Conservation (phyloP, 2,888 invertebrate species). For the Mycalesis mineus region DNA sequence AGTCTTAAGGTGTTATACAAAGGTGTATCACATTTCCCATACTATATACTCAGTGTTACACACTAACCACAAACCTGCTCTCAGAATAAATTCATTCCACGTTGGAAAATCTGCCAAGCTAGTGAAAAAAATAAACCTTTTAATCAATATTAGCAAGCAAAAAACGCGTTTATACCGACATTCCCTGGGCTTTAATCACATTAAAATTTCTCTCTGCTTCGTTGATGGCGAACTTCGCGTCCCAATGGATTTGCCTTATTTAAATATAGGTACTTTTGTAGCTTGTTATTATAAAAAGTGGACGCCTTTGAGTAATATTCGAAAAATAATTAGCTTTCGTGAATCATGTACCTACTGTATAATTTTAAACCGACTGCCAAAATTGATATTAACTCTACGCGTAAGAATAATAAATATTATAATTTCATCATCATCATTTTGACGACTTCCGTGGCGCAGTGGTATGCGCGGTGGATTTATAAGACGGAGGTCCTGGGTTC, state of each 20-base stretch:
- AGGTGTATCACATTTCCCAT: no score
- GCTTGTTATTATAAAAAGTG: not conserved
- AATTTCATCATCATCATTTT: no score
- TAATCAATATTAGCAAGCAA: conserved; percentile 8
- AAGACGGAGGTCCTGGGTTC: no score
- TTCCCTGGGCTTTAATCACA: conserved; percentile 39
- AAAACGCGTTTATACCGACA: conserved; percentile 4
- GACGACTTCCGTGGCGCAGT: no score
- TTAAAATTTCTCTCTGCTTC: conserved; percentile 38
- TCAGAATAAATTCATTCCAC: not conserved
- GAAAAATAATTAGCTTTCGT: no score
- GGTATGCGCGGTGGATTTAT: no score
- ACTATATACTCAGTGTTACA: no score
- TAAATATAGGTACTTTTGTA: not conserved
- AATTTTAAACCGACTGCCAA: no score
- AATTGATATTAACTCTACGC: no score
- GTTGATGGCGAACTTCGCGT: conserved; percentile 5
- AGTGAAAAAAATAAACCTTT: not conserved
- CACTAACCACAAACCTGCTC: not conserved
- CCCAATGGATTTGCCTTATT: conserved; percentile 9
- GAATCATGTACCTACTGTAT: no score
- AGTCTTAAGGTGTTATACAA: no score
- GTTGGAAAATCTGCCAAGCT: not conserved
- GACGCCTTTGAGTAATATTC: not conserved
- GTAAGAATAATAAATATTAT: no score